phyloP scores from a whole-genome alignment of 2,888 invertebrate genomes.

The Ernsta delagoae region DNA sequence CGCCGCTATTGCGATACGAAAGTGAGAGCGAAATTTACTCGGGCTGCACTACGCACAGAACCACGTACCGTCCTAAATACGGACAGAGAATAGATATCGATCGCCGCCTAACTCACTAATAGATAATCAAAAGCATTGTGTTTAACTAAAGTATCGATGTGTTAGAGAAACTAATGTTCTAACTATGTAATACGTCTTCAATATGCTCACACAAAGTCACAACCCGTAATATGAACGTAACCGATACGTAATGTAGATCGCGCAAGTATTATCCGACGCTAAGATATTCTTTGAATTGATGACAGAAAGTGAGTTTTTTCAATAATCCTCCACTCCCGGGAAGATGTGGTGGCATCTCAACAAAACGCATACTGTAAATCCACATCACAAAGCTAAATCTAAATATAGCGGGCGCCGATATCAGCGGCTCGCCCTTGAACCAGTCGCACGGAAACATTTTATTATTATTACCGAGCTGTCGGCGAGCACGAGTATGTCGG shows the following conservation, averaged over 20 bases:
- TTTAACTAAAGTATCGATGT: conserved; percentile 26
- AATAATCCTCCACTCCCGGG: conserved; percentile 18
- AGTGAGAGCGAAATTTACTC: conserved; percentile 82
- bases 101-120: conserved; percentile 52
- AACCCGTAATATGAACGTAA: neutral
- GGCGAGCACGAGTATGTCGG: conserved; percentile 83
- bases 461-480: conserved; percentile 85
- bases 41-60: conserved; percentile 71
- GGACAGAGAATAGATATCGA: conserved; percentile 63
- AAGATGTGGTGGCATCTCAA: conserved; percentile 36
- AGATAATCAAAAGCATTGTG: conserved; percentile 46
- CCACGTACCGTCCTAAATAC: conserved; percentile 71
- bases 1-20: conserved; percentile 68
- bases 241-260: neutral
- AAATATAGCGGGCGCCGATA: conserved; percentile 85
- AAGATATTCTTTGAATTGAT: neutral
- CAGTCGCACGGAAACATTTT: conserved; percentile 85
- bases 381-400: conserved; percentile 81
- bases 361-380: conserved; percentile 62
- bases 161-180: neutral
- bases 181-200: neutral
- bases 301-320: conserved; percentile 1
- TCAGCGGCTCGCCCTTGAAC: conserved; percentile 85
- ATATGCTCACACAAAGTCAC: no score
- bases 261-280: neutral